Base-by-base conservation (phyloP, 2,888 invertebrate genomes). In the Gibbula magus region DNA sequence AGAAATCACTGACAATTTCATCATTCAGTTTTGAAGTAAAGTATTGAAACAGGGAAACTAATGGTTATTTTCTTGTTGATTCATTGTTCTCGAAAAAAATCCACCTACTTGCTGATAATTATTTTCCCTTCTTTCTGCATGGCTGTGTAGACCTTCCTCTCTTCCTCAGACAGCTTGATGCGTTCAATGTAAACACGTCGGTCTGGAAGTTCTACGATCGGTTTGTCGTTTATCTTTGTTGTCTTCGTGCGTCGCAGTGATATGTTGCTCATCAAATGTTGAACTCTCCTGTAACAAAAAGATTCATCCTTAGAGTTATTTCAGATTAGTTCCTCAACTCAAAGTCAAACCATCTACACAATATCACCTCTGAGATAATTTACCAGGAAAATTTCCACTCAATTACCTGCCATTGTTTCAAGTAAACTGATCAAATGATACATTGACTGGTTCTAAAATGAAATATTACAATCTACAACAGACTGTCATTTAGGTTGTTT, bases 151-250 rank as follows among this genome's bases (percentile, higher is more conserved):
- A 91, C 86, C 13, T 85, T 83, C 56, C 87, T 84, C 84, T 93
- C 93, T 16, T 90, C 86, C 22, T 89, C 89, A 3, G 87, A 85
- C 78, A 93, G 79, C 2, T 86, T 86, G 45, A 93, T 83, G 22
- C 89, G 87, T 75, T 92, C 89, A n/a, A 88, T 81, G 70, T 87
- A 87, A 75, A 89, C 87, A 3, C 84, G 82, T 67, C 89, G 89
- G 53, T 84, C 85, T 35, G 89, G 88, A 29, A 93, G 84, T 13
- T 89, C 85, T 1, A 93, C 88, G 80, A 93, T 76, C 2, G 92
- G 91, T 81, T 91, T 90, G 25, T 91, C 90, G n/a, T 92, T 91
- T 16, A 89, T 81, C 16, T 87, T 78, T 83, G 86, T 86, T 2
- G 83, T 88, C 80, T 89, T 89, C 8, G 87, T 87, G 54, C 89